Percentiles rank a stretch among this genome's conserved stretches.
These are phyloP conservation scores for Drosophila kanekoi DNA, from an alignment of 2,888 invertebrate species.

Conservation along the genomic window DNA sequence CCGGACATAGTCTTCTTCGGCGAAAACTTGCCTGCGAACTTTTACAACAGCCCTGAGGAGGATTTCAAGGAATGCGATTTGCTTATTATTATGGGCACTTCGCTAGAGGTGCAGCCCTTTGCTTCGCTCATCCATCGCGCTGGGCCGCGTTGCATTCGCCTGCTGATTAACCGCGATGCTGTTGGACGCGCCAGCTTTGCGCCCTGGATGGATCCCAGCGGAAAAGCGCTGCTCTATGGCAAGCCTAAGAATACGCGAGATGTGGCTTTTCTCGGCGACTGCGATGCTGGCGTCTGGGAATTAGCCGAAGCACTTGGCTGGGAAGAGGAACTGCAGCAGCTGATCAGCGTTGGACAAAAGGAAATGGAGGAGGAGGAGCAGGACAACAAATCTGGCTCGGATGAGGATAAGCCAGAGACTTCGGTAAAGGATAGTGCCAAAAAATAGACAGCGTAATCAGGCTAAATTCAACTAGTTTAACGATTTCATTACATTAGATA, in stretches of 20 bases:
- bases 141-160: slow-evolving; percentile 90
- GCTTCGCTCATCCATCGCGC: slow-evolving; percentile 94
- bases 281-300: slow-evolving; percentile 91
- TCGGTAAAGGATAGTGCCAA: slow-evolving; percentile 1
- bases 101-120: slow-evolving; percentile 97
- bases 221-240: slow-evolving; percentile 89
- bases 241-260: slow-evolving; percentile 88
- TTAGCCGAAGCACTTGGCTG: slow-evolving; percentile 92
- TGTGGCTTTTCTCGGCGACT: slow-evolving; percentile 93
- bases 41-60: slow-evolving; percentile 88
- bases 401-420: neutral
- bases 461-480: slow-evolving; percentile 6
- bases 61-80: slow-evolving; percentile 96
- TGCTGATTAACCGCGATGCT: slow-evolving; percentile 94
- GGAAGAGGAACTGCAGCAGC: slow-evolving; percentile 88
- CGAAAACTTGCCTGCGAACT: slow-evolving; percentile 93
- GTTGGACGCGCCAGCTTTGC: slow-evolving; percentile 86
- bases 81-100: slow-evolving; percentile 97
- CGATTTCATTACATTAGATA: slow-evolving; percentile 1
- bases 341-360: slow-evolving; percentile 87
- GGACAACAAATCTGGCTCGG: neutral
- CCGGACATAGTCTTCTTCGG: slow-evolving; percentile 99
- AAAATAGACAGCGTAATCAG: neutral
- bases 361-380: slow-evolving; percentile 79
- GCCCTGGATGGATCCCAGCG: slow-evolving; percentile 83